Evolutionary conservation across 1,140 invertebrate genomes (phyloP).

Genomic region (Cyclina sinensis): DNA sequence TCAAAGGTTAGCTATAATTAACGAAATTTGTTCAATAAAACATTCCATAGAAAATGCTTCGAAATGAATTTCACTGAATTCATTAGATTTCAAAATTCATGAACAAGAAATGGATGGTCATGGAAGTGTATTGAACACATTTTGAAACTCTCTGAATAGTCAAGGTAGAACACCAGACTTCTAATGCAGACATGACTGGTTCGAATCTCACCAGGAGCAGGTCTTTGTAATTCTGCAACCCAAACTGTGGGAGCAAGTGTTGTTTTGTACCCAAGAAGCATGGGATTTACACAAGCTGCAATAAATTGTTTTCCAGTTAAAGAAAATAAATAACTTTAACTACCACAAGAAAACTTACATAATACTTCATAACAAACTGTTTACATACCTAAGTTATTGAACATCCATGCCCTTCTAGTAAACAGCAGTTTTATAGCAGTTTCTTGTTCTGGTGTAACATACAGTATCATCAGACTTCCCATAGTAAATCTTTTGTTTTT

Average conservation of each 20-base stretch:
- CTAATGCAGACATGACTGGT: background rate
- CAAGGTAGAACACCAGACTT: too few species aligned
- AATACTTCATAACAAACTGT: background rate
- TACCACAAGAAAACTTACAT: background rate
- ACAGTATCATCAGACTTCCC: background rate
- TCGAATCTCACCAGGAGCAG: background rate
- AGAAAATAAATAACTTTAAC: background rate
- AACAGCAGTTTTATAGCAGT: background rate
- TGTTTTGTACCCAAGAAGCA: background rate
- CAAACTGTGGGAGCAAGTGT: background rate
- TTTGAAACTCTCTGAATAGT: too few species aligned
- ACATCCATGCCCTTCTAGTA: background rate
- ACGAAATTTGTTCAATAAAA: too few species aligned
- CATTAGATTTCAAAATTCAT: too few species aligned
- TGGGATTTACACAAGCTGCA: background rate
- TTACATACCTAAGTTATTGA: background rate
- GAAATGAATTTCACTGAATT: too few species aligned
- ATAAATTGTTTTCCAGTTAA: too few species aligned
- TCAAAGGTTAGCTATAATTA: too few species aligned
- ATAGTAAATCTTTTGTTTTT: too few species aligned
- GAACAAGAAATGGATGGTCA: too few species aligned
- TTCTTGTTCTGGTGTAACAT: conserved; percentile 12
- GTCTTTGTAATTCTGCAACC: background rate
- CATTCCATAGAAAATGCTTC: too few species aligned
- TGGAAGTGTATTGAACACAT: too few species aligned